Conservation (phyloP, 2,113 vertebrate species). For the Rhinogobius similis region DNA sequence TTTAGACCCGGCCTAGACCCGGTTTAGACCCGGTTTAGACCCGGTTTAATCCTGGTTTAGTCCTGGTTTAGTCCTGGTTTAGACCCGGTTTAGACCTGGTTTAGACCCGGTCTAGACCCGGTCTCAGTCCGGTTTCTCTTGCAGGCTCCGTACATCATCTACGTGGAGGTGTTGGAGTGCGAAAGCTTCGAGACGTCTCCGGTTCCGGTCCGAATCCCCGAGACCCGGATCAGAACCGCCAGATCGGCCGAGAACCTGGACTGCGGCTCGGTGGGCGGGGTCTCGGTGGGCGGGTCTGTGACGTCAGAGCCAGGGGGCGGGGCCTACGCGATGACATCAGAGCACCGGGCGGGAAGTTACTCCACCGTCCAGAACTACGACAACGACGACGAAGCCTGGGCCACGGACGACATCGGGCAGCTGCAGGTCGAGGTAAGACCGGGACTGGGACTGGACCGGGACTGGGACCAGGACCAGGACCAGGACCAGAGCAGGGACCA, state of each 20-base stretch:
- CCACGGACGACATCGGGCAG: slow-evolving; percentile 93
- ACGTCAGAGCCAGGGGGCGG: not conserved
- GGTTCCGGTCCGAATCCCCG: slow-evolving; percentile 87
- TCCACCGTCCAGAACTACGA: slow-evolving; percentile 92
- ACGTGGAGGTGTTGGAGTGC: slow-evolving; percentile 93
- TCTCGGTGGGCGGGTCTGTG: slow-evolving; percentile 35
- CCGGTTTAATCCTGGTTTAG: not conserved
- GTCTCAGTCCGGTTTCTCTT: not conserved
- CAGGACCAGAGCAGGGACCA: not conserved
- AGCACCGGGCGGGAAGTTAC: slow-evolving; percentile 87
- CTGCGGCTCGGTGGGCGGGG: slow-evolving; percentile 47
- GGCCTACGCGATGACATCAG: slow-evolving; percentile 69
- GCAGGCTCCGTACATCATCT: slow-evolving; percentile 94
- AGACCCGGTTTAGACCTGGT: not conserved
- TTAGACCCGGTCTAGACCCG: not conserved
- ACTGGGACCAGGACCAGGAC: not conserved
- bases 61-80: not conserved
- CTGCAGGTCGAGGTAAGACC: slow-evolving; percentile 88
- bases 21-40: not conserved
- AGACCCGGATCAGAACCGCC: slow-evolving; percentile 90
- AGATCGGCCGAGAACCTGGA: slow-evolving; percentile 92
- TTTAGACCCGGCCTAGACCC: not conserved
- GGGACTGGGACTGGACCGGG: not conserved
- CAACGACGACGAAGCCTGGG: slow-evolving; percentile 96
- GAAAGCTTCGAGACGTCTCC: slow-evolving; percentile 90